phyloP scores from a whole-genome alignment of 1,140 invertebrate genomes.

The Scaptomyza pallida region DNA sequence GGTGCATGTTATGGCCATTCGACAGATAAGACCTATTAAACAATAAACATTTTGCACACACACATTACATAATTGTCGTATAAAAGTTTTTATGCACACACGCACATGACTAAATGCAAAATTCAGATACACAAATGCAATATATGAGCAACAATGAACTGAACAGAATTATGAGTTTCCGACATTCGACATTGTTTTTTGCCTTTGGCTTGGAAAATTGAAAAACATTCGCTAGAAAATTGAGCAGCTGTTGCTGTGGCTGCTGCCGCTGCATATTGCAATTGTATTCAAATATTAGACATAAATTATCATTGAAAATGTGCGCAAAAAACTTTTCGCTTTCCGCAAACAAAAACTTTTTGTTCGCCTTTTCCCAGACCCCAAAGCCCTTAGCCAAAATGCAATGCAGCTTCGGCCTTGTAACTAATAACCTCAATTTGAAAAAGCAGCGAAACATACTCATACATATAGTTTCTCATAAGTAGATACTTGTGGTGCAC shows the following conservation, averaged over 20 bases:
- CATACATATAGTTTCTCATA: slow-evolving; percentile 4
- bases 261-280: slow-evolving; percentile 30
- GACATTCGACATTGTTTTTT: slow-evolving; percentile 46
- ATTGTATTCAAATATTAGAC: slow-evolving; percentile 78
- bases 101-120: slow-evolving; percentile 6
- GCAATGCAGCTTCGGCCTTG: slow-evolving; percentile 63
- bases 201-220: slow-evolving; percentile 14
- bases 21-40: slow-evolving; percentile 29
- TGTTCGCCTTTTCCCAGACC: slow-evolving; percentile 7
- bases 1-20: slow-evolving; percentile 30
- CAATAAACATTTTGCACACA: slow-evolving; percentile 39
- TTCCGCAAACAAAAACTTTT: slow-evolving; percentile 54
- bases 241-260: slow-evolving; percentile 34
- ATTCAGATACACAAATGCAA: slow-evolving; percentile 18
- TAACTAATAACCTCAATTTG: slow-evolving; percentile 80
- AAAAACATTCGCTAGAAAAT: slow-evolving; percentile 23
- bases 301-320: slow-evolving; percentile 71
- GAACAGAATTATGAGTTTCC: slow-evolving; percentile 49
- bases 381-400: slow-evolving; percentile 11
- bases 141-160: slow-evolving; percentile 44
- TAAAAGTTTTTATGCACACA: slow-evolving; percentile 33
- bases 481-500: slow-evolving; percentile 3
- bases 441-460: slow-evolving; percentile 35
- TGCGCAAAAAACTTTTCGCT: slow-evolving; percentile 55
- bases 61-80: slow-evolving; percentile 46